Conservation (phyloP, 2,797 vertebrate species). For the Xyrichtys novacula region DNA sequence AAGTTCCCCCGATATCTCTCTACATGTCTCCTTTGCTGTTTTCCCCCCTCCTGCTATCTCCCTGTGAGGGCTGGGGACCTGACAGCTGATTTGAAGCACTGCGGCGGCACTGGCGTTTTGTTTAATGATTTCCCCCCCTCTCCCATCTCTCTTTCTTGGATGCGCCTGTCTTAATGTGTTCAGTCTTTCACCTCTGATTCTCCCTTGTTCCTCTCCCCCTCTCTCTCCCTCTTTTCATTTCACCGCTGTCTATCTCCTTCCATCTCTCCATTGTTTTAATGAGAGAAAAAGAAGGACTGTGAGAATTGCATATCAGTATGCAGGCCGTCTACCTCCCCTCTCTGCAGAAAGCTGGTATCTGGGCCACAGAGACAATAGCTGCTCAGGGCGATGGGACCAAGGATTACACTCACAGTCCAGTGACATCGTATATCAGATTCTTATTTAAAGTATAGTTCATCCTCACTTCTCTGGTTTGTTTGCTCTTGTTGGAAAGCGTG, state of each 20-base stretch:
- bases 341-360: slow-evolving; percentile 43
- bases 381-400: slow-evolving; percentile 29
- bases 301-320: slow-evolving; percentile 52
- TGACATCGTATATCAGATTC: slow-evolving; percentile 22
- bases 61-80: slow-evolving; percentile 41
- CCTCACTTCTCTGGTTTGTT: too few relatives aligned
- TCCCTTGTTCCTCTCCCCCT: too few relatives aligned
- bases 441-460: neutral
- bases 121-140: slow-evolving; percentile 42
- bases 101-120: slow-evolving; percentile 33
- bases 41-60: slow-evolving; percentile 52
- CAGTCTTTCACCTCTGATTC: slow-evolving; percentile 27
- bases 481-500: too few relatives aligned
- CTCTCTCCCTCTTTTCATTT: neutral
- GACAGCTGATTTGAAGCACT: slow-evolving; percentile 61
- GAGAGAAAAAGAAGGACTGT: slow-evolving; percentile 28
- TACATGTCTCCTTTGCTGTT: slow-evolving; percentile 42
- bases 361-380: slow-evolving; percentile 50
- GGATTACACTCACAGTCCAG: slow-evolving; percentile 25
- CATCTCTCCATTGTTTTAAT: slow-evolving; percentile 45
- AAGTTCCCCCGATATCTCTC: slow-evolving; percentile 58
- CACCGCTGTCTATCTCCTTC: neutral
- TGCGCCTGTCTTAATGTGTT: slow-evolving; percentile 35
- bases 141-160: slow-evolving; percentile 33
- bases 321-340: slow-evolving; percentile 21